Conservation (phyloP, 2,113 vertebrate genomes). For the Geococcyx californianus region DNA sequence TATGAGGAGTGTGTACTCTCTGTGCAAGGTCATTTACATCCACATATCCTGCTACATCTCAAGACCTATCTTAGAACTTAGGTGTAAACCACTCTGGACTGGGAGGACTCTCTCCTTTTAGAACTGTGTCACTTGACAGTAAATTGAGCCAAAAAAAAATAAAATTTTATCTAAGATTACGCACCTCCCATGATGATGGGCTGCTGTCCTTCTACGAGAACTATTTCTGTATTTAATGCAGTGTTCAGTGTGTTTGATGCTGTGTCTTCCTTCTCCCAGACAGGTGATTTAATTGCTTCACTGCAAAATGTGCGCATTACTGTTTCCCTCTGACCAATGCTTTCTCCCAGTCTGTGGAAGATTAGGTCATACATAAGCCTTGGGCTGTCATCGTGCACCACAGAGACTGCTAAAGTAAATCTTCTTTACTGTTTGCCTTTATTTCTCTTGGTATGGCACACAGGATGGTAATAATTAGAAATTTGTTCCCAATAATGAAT, state of each 20-base stretch:
- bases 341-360: not conserved
- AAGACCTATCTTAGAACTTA: not conserved
- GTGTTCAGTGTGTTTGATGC: fast-evolving
- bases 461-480: not conserved
- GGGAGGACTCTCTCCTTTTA: not conserved
- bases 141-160: not conserved
- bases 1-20: not conserved
- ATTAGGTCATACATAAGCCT: not conserved
- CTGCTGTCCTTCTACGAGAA: not conserved
- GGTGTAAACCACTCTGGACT: not conserved
- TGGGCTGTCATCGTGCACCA: not conserved
- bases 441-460: not conserved
- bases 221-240: not conserved
- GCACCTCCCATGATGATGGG: not conserved
- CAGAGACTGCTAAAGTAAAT: not conserved
- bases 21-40: not conserved
- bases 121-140: not conserved
- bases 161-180: not conserved
- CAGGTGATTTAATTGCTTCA: not conserved
- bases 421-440: not conserved
- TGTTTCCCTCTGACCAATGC: not conserved
- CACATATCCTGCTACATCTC: not conserved
- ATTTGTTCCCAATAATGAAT: not conserved
- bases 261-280: not conserved
- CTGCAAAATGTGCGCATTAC: not conserved